These are phyloP conservation scores for Dimorphilus gyrociliatus DNA, from an alignment of 2,888 invertebrate genomes.

Conservation along the genomic window DNA sequence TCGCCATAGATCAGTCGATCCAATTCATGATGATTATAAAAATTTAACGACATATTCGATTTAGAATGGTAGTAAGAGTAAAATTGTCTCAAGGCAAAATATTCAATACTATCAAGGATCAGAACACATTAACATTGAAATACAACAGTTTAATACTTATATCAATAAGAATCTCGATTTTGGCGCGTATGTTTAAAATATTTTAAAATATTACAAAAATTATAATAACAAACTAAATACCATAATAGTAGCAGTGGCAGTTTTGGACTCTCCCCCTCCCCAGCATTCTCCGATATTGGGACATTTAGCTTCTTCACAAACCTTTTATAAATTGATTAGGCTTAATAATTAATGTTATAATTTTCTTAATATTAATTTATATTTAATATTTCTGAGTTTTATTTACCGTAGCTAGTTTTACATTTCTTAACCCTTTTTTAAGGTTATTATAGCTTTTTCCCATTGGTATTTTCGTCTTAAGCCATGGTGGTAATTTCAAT, in stretches of 20 bases:
- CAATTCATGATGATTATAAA: too few relatives aligned
- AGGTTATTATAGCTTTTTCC: slow-evolving; percentile 64
- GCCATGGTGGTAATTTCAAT: slow-evolving; percentile 76
- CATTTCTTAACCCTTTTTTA: slow-evolving; percentile 62
- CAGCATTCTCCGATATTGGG: slow-evolving; percentile 92
- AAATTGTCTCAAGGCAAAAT: too few relatives aligned
- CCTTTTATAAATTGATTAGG: slow-evolving; percentile 15
- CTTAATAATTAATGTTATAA: not conserved
- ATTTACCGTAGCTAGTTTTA: slow-evolving; percentile 72
- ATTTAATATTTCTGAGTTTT: not conserved
- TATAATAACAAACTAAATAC: too few relatives aligned
- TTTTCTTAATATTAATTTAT: slow-evolving; percentile 2
- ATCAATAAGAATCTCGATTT: too few relatives aligned
- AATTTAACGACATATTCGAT: too few relatives aligned
- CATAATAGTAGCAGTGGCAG: slow-evolving; percentile 99
- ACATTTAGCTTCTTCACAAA: slow-evolving; percentile 87
- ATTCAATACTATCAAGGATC: too few relatives aligned
- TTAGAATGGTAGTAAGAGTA: too few relatives aligned
- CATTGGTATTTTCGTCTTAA: slow-evolving; percentile 79
- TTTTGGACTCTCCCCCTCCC: slow-evolving; percentile 59
- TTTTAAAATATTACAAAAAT: too few relatives aligned
- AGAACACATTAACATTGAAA: too few relatives aligned
- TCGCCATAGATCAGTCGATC: too few relatives aligned
- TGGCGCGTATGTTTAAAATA: too few relatives aligned
- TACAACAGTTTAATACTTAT: too few relatives aligned